Percentiles rank a stretch among this genome's conserved stretches.
Evolutionary conservation across 2,113 vertebrate species (phyloP).

Genomic region (Pleuronectes platessa): DNA sequence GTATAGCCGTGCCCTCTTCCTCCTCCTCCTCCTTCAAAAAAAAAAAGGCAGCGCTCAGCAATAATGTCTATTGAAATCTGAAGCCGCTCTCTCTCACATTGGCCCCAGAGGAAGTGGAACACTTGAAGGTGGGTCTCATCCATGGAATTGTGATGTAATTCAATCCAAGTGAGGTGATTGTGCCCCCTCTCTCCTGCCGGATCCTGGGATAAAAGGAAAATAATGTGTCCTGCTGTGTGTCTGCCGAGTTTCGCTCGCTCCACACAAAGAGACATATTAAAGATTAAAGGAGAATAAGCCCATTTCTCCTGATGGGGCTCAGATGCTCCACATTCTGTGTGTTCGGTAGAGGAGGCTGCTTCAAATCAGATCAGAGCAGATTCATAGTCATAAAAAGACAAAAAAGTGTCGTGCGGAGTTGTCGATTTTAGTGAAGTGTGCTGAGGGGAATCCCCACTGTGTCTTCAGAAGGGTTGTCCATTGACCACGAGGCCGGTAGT

Average conservation of each 20-base stretch:
- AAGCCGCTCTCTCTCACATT: constrained; percentile 35
- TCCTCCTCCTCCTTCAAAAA: constrained; percentile 21
- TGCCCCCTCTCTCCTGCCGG: constrained; percentile 7
- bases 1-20: constrained; percentile 34
- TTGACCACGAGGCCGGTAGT: no score
- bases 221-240: not conserved
- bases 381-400: no score
- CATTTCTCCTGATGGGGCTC: not conserved
- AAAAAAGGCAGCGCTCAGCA: constrained; percentile 67
- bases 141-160: constrained; percentile 42
- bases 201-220: constrained; percentile 22
- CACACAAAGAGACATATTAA: constrained; percentile 8
- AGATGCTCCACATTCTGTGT: no score
- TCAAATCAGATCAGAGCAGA: no score
- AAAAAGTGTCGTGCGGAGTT: no score
- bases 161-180: constrained; percentile 29
- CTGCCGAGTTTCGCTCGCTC: not conserved
- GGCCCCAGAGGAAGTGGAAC: constrained; percentile 37
- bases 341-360: no score
- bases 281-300: constrained; percentile 4
- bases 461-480: no score
- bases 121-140: constrained; percentile 29
- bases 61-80: constrained; percentile 62
- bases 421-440: no score
- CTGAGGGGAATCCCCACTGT: no score